These are phyloP conservation scores for Drosophila serrata DNA, from an alignment of 1,140 invertebrate species.

Conservation along the genomic window DNA sequence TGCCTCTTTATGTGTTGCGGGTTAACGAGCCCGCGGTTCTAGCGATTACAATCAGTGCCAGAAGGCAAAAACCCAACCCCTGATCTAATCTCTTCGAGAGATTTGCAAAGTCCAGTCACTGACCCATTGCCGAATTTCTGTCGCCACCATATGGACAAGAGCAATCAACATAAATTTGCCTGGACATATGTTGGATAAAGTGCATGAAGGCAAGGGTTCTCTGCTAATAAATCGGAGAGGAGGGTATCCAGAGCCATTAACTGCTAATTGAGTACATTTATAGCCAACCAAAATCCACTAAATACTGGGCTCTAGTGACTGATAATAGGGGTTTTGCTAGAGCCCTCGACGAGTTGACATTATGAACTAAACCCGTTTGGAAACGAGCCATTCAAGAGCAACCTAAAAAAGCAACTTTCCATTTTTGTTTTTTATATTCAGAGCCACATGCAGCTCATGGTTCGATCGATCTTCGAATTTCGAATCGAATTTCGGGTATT, in stretches of 20 bases:
- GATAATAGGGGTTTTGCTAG: slow-evolving; percentile 36
- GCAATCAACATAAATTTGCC: slow-evolving; percentile 68
- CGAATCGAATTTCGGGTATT: slow-evolving; percentile 7
- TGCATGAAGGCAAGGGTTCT: slow-evolving; percentile 30
- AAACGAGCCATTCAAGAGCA: slow-evolving; percentile 20
- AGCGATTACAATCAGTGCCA: slow-evolving; percentile 80
- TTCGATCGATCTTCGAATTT: background rate
- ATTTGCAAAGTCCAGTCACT: slow-evolving; percentile 46
- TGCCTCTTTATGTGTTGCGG: slow-evolving; percentile 54
- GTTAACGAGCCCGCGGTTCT: slow-evolving; percentile 72
- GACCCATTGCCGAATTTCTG: slow-evolving; percentile 58
- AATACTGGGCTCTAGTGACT: slow-evolving; percentile 22
- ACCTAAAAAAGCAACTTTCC: slow-evolving; percentile 19
- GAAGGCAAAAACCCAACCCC: slow-evolving; percentile 62
- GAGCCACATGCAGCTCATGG: slow-evolving; percentile 34
- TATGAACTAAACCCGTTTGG: slow-evolving; percentile 34
- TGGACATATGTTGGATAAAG: slow-evolving; percentile 69
- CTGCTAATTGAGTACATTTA: slow-evolving; percentile 60
- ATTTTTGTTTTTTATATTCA: slow-evolving; percentile 18
- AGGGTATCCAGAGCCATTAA: slow-evolving; percentile 31
- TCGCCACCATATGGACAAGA: slow-evolving; percentile 54
- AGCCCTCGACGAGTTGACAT: slow-evolving; percentile 19
- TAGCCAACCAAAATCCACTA: slow-evolving; percentile 43
- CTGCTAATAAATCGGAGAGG: slow-evolving; percentile 4
- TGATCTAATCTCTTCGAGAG: slow-evolving; percentile 51